Evolutionary conservation across 2,113 vertebrate genomes (phyloP).

Genomic region (Aegypius monachus): DNA sequence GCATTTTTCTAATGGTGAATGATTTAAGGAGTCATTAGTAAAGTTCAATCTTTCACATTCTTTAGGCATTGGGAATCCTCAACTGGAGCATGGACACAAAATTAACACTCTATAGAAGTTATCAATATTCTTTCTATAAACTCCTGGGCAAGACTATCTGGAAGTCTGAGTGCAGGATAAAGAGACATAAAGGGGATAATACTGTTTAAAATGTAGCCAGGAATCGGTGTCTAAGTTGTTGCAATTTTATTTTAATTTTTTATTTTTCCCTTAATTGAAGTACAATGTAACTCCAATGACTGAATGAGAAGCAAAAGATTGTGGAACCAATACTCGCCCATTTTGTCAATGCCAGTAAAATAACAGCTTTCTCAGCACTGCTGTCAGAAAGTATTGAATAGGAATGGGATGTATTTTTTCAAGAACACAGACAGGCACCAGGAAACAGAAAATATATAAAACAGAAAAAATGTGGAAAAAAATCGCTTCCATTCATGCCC

Average conservation of each 20-base stretch:
- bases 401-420: background rate
- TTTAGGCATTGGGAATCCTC: background rate
- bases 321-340: background rate
- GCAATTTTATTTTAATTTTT: background rate
- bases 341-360: background rate
- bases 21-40: background rate
- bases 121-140: background rate
- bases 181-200: background rate
- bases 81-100: background rate
- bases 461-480: background rate
- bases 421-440: background rate
- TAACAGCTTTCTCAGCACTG: background rate
- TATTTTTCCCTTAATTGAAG: background rate
- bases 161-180: background rate
- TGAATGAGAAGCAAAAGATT: background rate
- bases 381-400: background rate
- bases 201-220: background rate
- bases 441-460: background rate
- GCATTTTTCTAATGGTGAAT: background rate
- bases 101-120: background rate
- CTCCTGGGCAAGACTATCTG: background rate
- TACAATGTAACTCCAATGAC: background rate
- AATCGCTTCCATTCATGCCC: background rate
- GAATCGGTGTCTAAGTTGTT: background rate
- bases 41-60: background rate